Evolutionary conservation across 2,113 vertebrate species (phyloP), one percentile per base, ranked within the genome.

Genomic region (Ceyx melanurus): DNA sequence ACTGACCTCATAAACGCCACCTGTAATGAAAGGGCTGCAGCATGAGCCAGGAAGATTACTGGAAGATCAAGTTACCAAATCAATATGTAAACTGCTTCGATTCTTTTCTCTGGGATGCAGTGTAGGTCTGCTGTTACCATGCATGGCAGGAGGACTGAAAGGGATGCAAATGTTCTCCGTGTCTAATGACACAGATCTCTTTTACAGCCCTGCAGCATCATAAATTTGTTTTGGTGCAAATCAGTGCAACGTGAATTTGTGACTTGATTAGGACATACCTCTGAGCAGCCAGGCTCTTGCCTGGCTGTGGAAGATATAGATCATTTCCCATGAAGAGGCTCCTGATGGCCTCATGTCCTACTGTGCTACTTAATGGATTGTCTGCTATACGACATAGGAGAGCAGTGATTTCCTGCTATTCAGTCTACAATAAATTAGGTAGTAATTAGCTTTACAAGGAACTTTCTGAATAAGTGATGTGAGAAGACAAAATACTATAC

Each of bases 311-410:
- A 60, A 82, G 65, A 29, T n/a, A 71, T 5, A 48, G 26, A 82
- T 45, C 4, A 57, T 86, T 92, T 77, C 72, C 78, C 22, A 7
- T 0, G 1, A 29, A 80, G 33, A 81, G 13, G 22, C 2, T 80
- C 51, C 51, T 86, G 57, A 64, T 53, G 53, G 53, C 10, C 26
- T 88, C 20, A 9, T 57, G 17, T 72, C 72, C 76, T 65, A 29
- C 79, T 88, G 82, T 60, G 35, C 13, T 89, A 48, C 33, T 80
- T 86, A 93, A 81, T 83, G 68, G 82, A 81, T 93, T 90, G 77
- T 71, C 68, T 72, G 53, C 21, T 72, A 15, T 53, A 43, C 18
- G 51, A 43, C 57, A 71, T 13, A 37, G 56, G 25, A 94, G 15
- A 90, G 26, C 21, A 67, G 29, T 68, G 73, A 86, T 81, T 85